Base-by-base conservation (phyloP, 92 coral and sea anemone genomes). In the Pocillopora meandrina region DNA sequence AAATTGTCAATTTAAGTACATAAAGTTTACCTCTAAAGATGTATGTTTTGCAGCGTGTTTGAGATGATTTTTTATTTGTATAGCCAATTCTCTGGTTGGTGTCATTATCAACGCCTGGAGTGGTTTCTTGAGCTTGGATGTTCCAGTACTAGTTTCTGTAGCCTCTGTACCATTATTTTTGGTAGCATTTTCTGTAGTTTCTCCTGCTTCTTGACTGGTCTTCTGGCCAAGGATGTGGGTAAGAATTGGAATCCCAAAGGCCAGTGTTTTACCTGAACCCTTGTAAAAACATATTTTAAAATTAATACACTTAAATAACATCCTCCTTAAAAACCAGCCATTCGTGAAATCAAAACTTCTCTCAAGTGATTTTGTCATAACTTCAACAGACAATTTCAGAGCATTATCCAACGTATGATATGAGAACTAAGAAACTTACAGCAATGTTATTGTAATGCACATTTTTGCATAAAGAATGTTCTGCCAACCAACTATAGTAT, bases 201-300 rank as follows among this genome's bases (percentile, higher is more conserved):
- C 63, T 13, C 10, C 82, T 17, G 69, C 64, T 12, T 81, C 92
- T 34, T 61, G 75, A 0, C 18, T 35, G 34, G 77, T 76, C 42
- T 42, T 82, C 63, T 57, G 57, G 9, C 70, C 85, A 42, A 94
- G 71, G 77, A 96, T 92, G 67, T 90, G 95, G 21, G 93, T 92
- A 64, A 96, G 89, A 59, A 96, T 86, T 62, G 99, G 99, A 58
- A 96, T 81, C 5, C 99, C 99, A 89, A 94, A 96, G 23, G 99
- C 99, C 19, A 96, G 77, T 21, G 99, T 96, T 75, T 96, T 96
- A 12, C 99, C 99, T 70, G 99, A 96, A 52, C 99, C 99, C 99
- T 96, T 47, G 13, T 8, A 66, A 74, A 49, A 12, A 65, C 14
- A 36, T 26, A 26, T 26, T 26, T 26, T 0, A 0, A 0, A 0